Conservation (phyloP, 1,140 invertebrate species). For the Gryon sp. region DNA sequence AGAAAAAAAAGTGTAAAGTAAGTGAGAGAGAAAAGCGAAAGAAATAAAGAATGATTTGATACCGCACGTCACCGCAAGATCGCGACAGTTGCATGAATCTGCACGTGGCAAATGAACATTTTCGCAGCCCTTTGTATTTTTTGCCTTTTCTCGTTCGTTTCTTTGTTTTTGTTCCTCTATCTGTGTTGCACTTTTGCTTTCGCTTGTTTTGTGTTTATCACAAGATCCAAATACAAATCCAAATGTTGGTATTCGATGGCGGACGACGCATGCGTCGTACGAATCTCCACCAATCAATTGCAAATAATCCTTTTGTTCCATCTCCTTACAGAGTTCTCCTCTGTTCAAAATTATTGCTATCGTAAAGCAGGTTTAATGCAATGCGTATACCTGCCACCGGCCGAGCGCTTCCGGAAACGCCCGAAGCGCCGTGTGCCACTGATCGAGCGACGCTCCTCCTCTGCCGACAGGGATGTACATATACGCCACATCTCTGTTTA, state of each 20-base stretch:
- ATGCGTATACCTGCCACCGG: constrained; percentile 64
- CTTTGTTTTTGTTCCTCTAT: too few species aligned
- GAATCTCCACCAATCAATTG: constrained; percentile 56
- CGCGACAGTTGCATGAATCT: constrained; percentile 61
- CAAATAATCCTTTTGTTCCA: constrained; percentile 61
- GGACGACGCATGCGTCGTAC: constrained; percentile 42
- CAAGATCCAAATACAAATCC: constrained; percentile 19
- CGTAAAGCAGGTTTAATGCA: constrained; percentile 64
- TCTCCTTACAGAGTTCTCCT: constrained; percentile 59
- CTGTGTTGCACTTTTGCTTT: too few species aligned
- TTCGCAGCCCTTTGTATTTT: too few species aligned
- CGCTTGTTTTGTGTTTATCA: too few species aligned
- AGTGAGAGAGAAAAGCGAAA: neutral
- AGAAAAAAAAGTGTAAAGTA: constrained; percentile 10
- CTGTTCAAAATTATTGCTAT: constrained; percentile 60
- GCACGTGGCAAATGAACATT: constrained; percentile 60
- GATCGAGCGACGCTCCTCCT: constrained; percentile 71
- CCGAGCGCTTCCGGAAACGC: constrained; percentile 68
- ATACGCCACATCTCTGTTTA: too few species aligned
- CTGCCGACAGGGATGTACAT: constrained; percentile 5
- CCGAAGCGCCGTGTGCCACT: constrained; percentile 67
- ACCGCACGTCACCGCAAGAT: constrained; percentile 58
- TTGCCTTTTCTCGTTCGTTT: too few species aligned
- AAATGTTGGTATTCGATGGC: too few species aligned
- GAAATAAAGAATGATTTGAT: constrained; percentile 11